Percentiles rank a stretch among this genome's conserved stretches.
Conservation (phyloP, 2,888 invertebrate genomes). For the Hybos culiciformis region DNA sequence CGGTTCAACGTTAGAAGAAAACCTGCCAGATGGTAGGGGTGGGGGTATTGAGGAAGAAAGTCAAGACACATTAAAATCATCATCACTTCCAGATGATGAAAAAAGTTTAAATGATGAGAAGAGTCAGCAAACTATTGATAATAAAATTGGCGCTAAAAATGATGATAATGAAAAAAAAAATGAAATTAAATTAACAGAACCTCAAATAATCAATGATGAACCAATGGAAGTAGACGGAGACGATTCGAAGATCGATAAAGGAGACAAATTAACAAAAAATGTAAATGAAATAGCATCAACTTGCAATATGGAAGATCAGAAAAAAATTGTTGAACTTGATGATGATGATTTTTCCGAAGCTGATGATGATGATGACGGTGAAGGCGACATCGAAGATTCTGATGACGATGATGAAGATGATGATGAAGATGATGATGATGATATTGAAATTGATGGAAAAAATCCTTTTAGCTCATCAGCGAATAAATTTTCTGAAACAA, state of each 20-base stretch:
- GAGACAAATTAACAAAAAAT: constrained; percentile 13
- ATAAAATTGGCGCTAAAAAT: constrained; percentile 14
- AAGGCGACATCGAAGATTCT: constrained; percentile 22
- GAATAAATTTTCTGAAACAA: constrained; percentile 18
- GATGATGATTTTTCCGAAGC: no score
- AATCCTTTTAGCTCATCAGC: constrained; percentile 12
- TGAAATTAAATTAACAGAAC: constrained; percentile 18
- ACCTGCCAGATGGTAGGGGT: constrained; percentile 17
- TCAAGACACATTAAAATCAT: constrained; percentile 11
- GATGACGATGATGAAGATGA: constrained; percentile 14
- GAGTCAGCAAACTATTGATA: no score
- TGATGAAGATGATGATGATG: not conserved
- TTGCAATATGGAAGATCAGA: no score
- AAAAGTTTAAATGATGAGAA: constrained; percentile 17
- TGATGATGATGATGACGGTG: constrained; percentile 17
- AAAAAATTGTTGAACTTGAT: no score
- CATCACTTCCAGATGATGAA: constrained; percentile 13
- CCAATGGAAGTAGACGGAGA: constrained; percentile 9
- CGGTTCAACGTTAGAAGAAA: no score
- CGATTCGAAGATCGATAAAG: constrained; percentile 11
- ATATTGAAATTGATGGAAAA: constrained; percentile 11
- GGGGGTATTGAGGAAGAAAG: constrained; percentile 16
- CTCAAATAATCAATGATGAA: constrained; percentile 14
- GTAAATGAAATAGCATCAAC: not conserved
- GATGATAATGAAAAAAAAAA: constrained; percentile 22